Evolutionary conservation across 2,797 vertebrate genomes (phyloP).

Genomic region (Acanthornis magna): DNA sequence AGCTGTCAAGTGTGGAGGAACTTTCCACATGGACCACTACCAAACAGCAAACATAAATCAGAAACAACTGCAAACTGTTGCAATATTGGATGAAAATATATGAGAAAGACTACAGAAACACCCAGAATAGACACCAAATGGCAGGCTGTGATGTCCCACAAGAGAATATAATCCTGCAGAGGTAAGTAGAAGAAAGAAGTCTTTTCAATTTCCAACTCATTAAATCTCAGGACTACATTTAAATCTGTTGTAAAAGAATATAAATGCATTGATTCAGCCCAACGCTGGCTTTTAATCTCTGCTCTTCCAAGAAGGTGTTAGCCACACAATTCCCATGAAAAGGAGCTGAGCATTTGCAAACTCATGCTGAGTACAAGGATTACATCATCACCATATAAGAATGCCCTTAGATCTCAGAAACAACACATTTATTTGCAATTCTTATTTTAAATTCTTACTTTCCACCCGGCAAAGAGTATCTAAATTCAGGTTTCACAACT

Average conservation of each 20-base stretch:
- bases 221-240: neutral
- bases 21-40: neutral
- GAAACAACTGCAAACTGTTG: neutral
- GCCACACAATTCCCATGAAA: neutral
- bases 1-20: neutral
- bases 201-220: neutral
- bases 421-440: neutral
- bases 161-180: neutral
- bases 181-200: neutral
- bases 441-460: neutral
- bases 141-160: neutral
- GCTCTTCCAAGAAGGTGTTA: neutral
- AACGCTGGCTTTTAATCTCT: neutral
- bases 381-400: rapidly evolving
- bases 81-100: neutral
- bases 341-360: neutral
- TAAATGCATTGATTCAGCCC: neutral
- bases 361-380: neutral
- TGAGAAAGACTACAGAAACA: neutral
- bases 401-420: neutral
- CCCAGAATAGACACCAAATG: neutral
- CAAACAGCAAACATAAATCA: neutral
- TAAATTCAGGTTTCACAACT: neutral
- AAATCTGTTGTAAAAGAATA: neutral
- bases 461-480: neutral